Evolutionary conservation across 1,140 invertebrate species (phyloP), one percentile per base, ranked within the genome.

Genomic region (Drosophila bocki): DNA sequence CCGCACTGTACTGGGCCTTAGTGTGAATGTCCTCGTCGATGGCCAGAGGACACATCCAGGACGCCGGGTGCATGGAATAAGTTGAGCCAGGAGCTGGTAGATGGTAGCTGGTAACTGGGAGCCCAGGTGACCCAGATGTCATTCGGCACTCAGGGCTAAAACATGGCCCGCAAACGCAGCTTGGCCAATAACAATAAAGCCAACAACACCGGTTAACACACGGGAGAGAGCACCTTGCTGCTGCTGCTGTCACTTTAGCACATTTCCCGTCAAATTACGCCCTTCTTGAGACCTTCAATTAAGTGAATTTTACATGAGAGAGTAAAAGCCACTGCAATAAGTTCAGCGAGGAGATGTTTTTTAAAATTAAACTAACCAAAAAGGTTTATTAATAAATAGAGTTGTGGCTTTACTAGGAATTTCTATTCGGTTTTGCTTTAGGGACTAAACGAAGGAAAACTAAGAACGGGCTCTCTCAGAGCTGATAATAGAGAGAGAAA

Each of bases 111-210:
- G 17, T 9, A 39, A 8, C n/a, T 51, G 33, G n/a, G 62, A 68
- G 64, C 62, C 76, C 84, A 88, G 83, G 80, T 88, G 85, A 88
- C 84, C 84, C 85, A 88, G 85, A 90, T 88, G 84, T 88, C 84
- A 88, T 88, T 80, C 69, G 68, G 74, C 81, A 78, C 57, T 88
- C 62, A 68, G 50, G 65, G 85, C 69, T 87, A 78, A 87, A 87
- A 87, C 84, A 80, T 84, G 80, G 62, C 72, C 81, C 47, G 63
- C 62, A 78, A 56, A 65, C 78, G 44, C 59, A 62, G 58, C 54
- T 50, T 56, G 81, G 85, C 84, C 85, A 88, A 88, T 88, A 88
- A 88, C 84, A 88, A 90, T 88, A 90, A 88, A 81, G 74, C 42
- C 72, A 68, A 81, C 63, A 78, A 45, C 60, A 51, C 15, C 33